Evolutionary conservation across 2,888 invertebrate genomes (phyloP), one percentile per base, ranked within the genome.

Genomic region (Allygus modestus): DNA sequence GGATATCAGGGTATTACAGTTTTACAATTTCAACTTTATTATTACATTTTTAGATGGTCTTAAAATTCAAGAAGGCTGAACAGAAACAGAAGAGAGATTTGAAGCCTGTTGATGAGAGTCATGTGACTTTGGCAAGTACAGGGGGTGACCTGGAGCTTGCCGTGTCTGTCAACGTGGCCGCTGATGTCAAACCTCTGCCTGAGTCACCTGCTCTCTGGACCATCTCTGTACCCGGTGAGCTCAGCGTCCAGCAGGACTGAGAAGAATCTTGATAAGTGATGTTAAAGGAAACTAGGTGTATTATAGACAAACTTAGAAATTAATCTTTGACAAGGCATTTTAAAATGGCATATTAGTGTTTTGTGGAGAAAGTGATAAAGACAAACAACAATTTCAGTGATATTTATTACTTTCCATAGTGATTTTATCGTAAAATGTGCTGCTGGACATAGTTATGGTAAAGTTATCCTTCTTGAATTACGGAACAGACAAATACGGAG

Each of bases 151-250:
- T 79, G 28, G 33, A 79, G 37, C 58, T 79, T 9, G 15, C 15
- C 0, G 31, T 79, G 51, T 17, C 20, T 11, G 20, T 79, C 1
- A 20, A 11, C 5, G 58, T 79, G 0, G 46, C 58, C 0, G 54
- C 11, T 9, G 37, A 23, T 7, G 17, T 51, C 23, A 54, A 79
- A 58, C 79, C 37, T 4, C 20, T 58, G n/a, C 54, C 54, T 0
- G 79, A 79, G 58, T 31, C 79, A 11, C 79, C 79, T 5, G 58
- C 58, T 11, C n/a, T 1, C 15, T 79, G 79, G 79, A 58, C 31
- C 37, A 1, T 79, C 15, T 1, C 79, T 5, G 23, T 79, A 0
- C 79, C 79, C 17, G 79, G 79, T 79, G 12, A 20, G 41, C 17
- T n/a, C n/a, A n/a, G n/a, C n/a, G n/a, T n/a, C 5, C 12, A 28